These are phyloP conservation scores for Muscicapa striata DNA, from an alignment of 2,797 vertebrate genomes.

Conservation along the genomic window DNA sequence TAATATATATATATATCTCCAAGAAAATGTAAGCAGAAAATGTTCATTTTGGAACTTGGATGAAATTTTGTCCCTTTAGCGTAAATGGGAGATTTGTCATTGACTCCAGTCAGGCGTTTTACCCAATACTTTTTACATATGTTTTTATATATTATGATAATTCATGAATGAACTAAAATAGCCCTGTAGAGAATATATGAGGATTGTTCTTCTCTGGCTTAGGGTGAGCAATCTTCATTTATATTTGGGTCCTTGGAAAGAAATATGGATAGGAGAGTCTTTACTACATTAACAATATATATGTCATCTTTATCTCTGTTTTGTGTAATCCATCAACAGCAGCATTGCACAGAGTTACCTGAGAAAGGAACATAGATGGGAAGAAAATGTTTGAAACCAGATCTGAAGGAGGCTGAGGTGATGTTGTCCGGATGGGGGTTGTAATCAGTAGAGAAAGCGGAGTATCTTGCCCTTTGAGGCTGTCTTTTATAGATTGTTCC, in stretches of 20 bases:
- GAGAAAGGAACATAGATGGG: not conserved
- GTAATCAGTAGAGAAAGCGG: not conserved
- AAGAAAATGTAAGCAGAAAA: constrained; percentile 2
- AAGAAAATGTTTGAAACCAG: constrained; percentile 5
- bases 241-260: not conserved
- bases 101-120: not conserved
- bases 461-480: not conserved
- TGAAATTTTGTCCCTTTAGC: constrained; percentile 10
- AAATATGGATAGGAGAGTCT: not conserved
- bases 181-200: not conserved
- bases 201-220: not conserved
- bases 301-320: not conserved
- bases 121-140: not conserved
- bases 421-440: not conserved
- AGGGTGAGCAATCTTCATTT: not conserved
- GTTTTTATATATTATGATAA: constrained; percentile 14
- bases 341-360: not conserved
- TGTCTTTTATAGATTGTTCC: not conserved
- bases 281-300: not conserved
- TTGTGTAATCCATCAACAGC: not conserved
- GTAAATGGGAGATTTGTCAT: constrained; percentile 44
- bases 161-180: constrained; percentile 11
- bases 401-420: not conserved
- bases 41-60: constrained; percentile 25
- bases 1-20: not conserved